Evolutionary conservation across 2,797 vertebrate species (phyloP).

Genomic region (Parauchenoglanis punctatus): DNA sequence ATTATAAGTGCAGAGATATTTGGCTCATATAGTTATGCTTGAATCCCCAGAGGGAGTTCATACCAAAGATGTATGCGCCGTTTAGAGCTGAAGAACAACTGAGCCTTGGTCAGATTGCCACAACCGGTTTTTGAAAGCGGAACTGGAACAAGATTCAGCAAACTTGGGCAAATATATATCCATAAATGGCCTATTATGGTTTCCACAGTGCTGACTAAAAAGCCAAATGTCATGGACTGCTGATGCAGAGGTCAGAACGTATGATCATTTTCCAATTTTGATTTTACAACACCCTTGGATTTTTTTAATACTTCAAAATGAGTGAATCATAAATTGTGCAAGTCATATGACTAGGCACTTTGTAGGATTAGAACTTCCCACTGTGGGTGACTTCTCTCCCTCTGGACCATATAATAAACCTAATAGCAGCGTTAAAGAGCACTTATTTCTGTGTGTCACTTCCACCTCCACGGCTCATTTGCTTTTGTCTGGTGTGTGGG

Average conservation of each 20-base stretch:
- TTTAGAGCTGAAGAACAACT: background rate
- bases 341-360: constrained; percentile 38
- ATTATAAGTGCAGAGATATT: background rate
- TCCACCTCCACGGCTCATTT: constrained; percentile 28
- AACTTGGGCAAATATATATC: background rate
- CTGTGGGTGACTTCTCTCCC: constrained; percentile 40
- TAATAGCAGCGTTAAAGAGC: constrained; percentile 50
- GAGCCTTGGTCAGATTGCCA: background rate
- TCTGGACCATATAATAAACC: constrained; percentile 40
- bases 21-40: background rate
- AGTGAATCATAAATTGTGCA: background rate
- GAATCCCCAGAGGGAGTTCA: background rate
- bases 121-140: background rate
- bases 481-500: constrained; percentile 49
- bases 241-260: background rate
- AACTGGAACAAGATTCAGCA: background rate
- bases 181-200: background rate
- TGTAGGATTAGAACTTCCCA: constrained; percentile 32
- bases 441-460: constrained; percentile 37
- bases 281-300: background rate
- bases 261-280: background rate
- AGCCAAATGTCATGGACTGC: background rate
- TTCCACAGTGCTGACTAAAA: background rate
- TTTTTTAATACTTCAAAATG: background rate
- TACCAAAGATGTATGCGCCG: background rate